Evolutionary conservation across 2,888 invertebrate genomes (phyloP).

Genomic region (Mantis religiosa): DNA sequence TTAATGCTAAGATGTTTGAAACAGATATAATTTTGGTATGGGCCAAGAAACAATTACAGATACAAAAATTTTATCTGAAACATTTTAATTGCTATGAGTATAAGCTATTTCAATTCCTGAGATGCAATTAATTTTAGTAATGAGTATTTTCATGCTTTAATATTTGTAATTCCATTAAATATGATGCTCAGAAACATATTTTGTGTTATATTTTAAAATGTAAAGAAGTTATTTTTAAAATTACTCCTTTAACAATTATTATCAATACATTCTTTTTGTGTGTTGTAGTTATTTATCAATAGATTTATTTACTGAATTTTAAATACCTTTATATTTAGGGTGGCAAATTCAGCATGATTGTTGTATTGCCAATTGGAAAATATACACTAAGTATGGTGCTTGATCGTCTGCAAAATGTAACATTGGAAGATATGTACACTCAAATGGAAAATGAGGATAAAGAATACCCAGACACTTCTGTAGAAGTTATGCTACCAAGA

Average conservation of each 20-base stretch:
- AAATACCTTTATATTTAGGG: slow-evolving; percentile 45
- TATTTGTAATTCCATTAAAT: too few relatives aligned
- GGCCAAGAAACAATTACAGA: too few relatives aligned
- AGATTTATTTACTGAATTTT: neutral
- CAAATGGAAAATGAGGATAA: neutral
- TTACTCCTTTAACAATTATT: slow-evolving; percentile 30
- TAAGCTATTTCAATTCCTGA: too few relatives aligned
- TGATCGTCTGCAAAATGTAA: neutral
- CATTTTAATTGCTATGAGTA: too few relatives aligned
- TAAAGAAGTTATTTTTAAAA: neutral
- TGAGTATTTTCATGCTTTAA: too few relatives aligned
- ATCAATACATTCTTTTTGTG: neutral
- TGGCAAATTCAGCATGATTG: slow-evolving; percentile 52
- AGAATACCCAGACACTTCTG: neutral
- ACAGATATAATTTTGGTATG: too few relatives aligned
- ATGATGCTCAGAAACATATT: too few relatives aligned
- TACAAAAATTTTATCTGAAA: too few relatives aligned
- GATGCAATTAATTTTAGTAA: too few relatives aligned
- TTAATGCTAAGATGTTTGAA: too few relatives aligned
- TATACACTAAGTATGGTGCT: neutral
- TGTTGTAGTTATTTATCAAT: neutral
- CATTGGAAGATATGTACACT: neutral
- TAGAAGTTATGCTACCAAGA: neutral
- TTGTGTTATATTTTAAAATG: too few relatives aligned
- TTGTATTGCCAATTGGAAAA: neutral